Conservation (phyloP, 2,888 invertebrate genomes). For the Himalopsyche anomala region DNA sequence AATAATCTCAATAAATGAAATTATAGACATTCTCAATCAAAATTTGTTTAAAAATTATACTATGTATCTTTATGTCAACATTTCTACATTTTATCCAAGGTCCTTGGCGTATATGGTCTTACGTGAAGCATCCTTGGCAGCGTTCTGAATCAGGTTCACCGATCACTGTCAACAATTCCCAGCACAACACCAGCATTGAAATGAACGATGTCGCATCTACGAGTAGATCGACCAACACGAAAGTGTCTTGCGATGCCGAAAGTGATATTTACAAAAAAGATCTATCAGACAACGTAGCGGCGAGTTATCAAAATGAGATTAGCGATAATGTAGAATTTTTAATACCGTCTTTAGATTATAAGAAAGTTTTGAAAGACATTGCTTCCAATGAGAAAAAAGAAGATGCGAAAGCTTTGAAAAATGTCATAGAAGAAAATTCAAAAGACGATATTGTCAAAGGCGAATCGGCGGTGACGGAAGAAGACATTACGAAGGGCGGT, state of each 20-base stretch:
- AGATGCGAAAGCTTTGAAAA: slow-evolving; percentile 20
- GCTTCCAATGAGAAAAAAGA: slow-evolving; percentile 41
- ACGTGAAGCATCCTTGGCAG: slow-evolving; percentile 65
- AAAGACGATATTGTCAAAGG: neutral
- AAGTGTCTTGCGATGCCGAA: neutral
- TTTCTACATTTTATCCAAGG: slow-evolving; percentile 46
- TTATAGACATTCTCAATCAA: too few species aligned
- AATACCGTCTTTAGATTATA: slow-evolving; percentile 41
- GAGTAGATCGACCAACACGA: neutral
- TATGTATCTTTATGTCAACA: neutral
- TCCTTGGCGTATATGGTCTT: slow-evolving; percentile 65
- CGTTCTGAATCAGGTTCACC: slow-evolving; percentile 44
- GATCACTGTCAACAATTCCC: slow-evolving; percentile 16
- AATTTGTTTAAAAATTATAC: too few species aligned
- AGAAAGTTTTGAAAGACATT: slow-evolving; percentile 45
- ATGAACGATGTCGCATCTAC: neutral
- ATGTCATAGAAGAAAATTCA: neutral
- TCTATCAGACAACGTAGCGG: neutral
- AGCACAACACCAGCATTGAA: neutral
- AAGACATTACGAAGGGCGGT: neutral
- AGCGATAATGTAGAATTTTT: slow-evolving; percentile 26
- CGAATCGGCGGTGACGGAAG: neutral
- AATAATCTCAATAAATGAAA: too few species aligned
- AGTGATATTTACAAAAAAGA: slow-evolving; percentile 32
- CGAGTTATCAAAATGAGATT: slow-evolving; percentile 8